These are phyloP conservation scores for Andrena hattorfiana DNA, from an alignment of 2,888 invertebrate genomes.

Conservation along the genomic window DNA sequence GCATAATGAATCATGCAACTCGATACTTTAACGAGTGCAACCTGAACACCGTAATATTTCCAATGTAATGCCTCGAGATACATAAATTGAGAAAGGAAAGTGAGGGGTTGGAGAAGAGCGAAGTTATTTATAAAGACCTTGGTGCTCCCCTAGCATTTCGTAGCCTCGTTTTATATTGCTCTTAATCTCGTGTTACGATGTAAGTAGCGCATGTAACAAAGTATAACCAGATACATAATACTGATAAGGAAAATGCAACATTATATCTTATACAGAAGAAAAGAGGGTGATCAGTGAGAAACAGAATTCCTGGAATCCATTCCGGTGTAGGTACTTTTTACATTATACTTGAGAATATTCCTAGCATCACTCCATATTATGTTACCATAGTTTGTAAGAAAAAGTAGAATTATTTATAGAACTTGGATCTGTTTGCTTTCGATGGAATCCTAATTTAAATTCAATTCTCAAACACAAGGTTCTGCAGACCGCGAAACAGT, in stretches of 20 bases:
- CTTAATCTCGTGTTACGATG: conserved; percentile 28
- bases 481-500: neutral
- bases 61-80: conserved; percentile 32
- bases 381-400: neutral
- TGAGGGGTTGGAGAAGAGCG: neutral
- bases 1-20: conserved; percentile 41
- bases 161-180: conserved; percentile 20
- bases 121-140: conserved; percentile 45
- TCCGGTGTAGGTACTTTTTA: neutral
- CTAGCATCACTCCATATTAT: neutral
- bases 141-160: conserved; percentile 39
- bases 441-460: neutral
- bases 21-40: conserved; percentile 21
- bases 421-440: neutral
- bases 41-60: conserved; percentile 32
- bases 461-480: neutral
- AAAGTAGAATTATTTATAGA: neutral
- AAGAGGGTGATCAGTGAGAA: neutral
- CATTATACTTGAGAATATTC: neutral
- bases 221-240: conserved; percentile 34
- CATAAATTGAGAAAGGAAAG: conserved; percentile 10
- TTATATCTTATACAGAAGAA: neutral
- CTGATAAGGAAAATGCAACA: conserved; percentile 16
- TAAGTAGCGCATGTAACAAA: conserved; percentile 23
- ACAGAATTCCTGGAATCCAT: neutral